These are phyloP conservation scores for Paragorgia papillata DNA, from an alignment of 92 coral and sea anemone species.

Conservation along the genomic window DNA sequence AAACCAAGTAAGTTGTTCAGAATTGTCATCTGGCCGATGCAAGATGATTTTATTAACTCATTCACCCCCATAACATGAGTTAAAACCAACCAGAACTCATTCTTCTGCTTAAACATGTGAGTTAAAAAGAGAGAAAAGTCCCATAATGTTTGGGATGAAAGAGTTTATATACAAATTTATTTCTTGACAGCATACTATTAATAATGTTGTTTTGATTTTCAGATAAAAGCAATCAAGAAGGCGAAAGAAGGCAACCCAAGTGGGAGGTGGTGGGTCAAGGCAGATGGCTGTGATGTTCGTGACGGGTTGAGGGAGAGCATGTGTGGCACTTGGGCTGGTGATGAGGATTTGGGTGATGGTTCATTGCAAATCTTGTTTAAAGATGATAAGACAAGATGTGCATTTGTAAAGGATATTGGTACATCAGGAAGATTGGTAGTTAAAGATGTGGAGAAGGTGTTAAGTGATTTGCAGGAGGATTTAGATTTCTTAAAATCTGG, in stretches of 20 bases:
- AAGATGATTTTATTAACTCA: too few relatives aligned
- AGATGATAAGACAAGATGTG: slow-evolving; percentile 33
- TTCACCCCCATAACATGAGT: too few relatives aligned
- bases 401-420: slow-evolving; percentile 28
- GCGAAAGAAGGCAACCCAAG: slow-evolving; percentile 40
- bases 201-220: neutral
- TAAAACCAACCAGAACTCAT: too few relatives aligned
- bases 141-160: too few relatives aligned
- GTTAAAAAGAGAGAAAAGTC: too few relatives aligned
- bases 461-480: slow-evolving; percentile 30
- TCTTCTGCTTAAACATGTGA: too few relatives aligned
- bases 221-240: slow-evolving; percentile 31
- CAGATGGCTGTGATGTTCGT: slow-evolving; percentile 52
- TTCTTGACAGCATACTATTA: neutral
- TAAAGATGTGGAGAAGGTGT: slow-evolving; percentile 32
- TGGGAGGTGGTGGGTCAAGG: slow-evolving; percentile 60
- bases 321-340: slow-evolving; percentile 54
- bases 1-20: too few relatives aligned
- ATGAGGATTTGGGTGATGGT: slow-evolving; percentile 56
- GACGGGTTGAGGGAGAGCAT: slow-evolving; percentile 51
- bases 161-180: neutral
- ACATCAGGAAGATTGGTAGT: neutral
- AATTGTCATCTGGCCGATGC: too few relatives aligned
- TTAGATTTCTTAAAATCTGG: slow-evolving; percentile 41
- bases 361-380: slow-evolving; percentile 27